A percentile compares a stretch with the other conserved stretches of the same genome.
Conservation (phyloP, 2,797 vertebrate species). For the Enteromius trimaculatus region DNA sequence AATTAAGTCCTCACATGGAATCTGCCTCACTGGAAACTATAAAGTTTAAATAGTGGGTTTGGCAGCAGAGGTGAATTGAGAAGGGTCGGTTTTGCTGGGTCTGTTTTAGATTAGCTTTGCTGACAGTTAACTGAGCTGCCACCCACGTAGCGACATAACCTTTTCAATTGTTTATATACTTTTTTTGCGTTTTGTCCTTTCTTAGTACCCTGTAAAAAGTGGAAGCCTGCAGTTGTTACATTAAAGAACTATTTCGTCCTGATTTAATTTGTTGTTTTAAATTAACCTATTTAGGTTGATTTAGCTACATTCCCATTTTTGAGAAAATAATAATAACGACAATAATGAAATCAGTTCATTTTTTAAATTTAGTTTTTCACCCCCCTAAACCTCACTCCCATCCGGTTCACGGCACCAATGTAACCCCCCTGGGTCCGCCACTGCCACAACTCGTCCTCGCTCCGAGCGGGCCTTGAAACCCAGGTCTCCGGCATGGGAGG, state of each 20-base stretch:
- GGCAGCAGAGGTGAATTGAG: conserved; percentile 20
- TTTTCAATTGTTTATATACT: neutral
- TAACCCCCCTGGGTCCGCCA: no score
- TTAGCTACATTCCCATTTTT: neutral
- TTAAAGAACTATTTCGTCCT: neutral
- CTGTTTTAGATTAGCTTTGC: conserved; percentile 50
- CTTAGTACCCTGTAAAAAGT: neutral
- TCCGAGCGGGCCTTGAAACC: no score
- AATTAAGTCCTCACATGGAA: neutral
- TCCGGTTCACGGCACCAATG: no score
- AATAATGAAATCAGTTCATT: neutral
- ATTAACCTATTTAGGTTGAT: neutral
- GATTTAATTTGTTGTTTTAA: neutral
- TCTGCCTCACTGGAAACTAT: conserved; percentile 15
- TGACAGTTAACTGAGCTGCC: conserved; percentile 49
- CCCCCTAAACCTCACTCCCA: no score
- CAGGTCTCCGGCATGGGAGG: no score
- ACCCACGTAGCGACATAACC: conserved; percentile 18
- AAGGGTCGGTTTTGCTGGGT: neutral
- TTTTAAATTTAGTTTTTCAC: no score
- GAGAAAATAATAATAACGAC: neutral
- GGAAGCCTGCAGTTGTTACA: neutral
- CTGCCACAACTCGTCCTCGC: no score
- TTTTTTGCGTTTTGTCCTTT: neutral
- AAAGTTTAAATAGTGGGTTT: conserved; percentile 10